Conservation (phyloP, 2,797 vertebrate species). For the Oreonectes daqikongensis region DNA sequence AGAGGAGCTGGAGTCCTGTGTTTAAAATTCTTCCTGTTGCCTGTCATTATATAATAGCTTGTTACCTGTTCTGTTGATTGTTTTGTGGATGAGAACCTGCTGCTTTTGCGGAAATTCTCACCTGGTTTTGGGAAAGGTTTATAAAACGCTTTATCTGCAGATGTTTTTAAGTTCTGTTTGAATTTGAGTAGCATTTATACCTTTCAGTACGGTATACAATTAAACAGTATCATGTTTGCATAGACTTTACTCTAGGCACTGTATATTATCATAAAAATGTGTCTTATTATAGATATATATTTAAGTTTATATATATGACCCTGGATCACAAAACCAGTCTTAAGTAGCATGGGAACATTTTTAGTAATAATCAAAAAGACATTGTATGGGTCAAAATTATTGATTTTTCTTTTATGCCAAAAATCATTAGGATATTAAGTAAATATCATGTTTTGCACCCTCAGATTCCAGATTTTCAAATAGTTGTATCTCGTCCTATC, state of each 20-base stretch:
- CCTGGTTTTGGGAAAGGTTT: background rate
- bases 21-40: slow-evolving; percentile 72
- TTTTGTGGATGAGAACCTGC: slow-evolving; percentile 18
- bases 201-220: background rate
- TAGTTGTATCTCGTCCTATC: too few species aligned
- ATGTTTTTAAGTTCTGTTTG: background rate
- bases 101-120: slow-evolving; percentile 1
- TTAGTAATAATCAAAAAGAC: too few species aligned
- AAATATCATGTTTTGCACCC: too few species aligned
- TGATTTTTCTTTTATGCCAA: too few species aligned
- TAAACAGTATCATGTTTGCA: too few species aligned
- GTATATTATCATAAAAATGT: background rate
- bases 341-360: too few species aligned
- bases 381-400: too few species aligned
- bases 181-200: too few species aligned
- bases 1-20: slow-evolving; percentile 62
- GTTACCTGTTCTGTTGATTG: slow-evolving; percentile 63
- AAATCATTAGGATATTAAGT: too few species aligned
- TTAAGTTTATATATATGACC: too few species aligned
- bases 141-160: background rate
- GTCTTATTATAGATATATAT: background rate
- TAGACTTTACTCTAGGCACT: background rate
- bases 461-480: too few species aligned
- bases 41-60: slow-evolving; percentile 72
- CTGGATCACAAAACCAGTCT: too few species aligned